These are phyloP conservation scores for Sinotaia quadrata DNA, from an alignment of 2,888 invertebrate species.

Conservation along the genomic window DNA sequence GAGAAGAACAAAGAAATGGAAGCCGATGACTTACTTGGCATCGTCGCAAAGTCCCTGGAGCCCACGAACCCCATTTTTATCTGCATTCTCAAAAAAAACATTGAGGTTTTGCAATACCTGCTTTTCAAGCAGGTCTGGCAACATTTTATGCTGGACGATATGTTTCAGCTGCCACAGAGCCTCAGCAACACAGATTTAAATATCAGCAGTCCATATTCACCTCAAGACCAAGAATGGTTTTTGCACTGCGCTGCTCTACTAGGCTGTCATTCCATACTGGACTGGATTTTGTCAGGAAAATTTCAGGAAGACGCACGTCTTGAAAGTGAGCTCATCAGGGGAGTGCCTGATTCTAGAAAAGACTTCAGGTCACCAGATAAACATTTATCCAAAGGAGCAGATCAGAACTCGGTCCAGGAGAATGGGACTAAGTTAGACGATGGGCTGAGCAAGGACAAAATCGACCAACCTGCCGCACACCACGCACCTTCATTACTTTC, in stretches of 20 bases:
- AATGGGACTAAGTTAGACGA: too few species aligned
- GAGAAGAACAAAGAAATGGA: not conserved
- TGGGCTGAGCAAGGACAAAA: too few species aligned
- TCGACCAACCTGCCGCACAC: too few species aligned
- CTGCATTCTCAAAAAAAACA: conserved; percentile 9
- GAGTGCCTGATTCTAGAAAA: too few species aligned
- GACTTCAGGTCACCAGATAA: too few species aligned
- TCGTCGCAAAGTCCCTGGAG: not conserved
- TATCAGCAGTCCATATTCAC: not conserved
- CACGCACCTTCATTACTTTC: too few species aligned
- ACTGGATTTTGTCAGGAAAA: conserved; percentile 5
- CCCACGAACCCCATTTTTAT: conserved; percentile 16
- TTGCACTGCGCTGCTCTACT: conserved; percentile 20
- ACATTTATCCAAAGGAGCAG: too few species aligned
- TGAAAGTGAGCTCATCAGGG: too few species aligned
- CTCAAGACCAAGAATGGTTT: conserved; percentile 3
- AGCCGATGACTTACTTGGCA: not conserved
- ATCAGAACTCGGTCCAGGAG: too few species aligned
- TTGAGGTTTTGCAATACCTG: conserved; percentile 21
- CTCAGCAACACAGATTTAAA: not conserved
- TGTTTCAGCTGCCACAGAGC: conserved; percentile 10
- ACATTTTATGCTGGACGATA: conserved; percentile 24
- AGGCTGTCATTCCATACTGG: conserved; percentile 14
- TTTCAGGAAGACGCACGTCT: too few species aligned
- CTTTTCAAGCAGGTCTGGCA: conserved; percentile 26